Evolutionary conservation across 2,888 invertebrate species (phyloP).

Genomic region (Dione juno): DNA sequence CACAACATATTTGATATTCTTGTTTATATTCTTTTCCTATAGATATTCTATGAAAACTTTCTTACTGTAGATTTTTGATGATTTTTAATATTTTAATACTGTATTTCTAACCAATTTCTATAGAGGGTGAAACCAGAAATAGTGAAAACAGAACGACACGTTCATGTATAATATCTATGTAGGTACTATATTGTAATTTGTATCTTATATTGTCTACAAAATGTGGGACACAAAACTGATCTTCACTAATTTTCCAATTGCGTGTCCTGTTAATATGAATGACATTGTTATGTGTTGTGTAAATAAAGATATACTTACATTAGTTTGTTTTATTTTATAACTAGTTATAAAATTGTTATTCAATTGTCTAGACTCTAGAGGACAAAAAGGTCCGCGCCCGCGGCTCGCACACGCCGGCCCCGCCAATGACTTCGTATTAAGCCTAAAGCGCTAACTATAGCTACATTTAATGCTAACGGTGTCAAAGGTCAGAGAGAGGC

Average conservation of each 20-base stretch:
- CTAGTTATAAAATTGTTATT: too few species aligned
- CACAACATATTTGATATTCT: slow-evolving; percentile 24
- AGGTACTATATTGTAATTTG: too few species aligned
- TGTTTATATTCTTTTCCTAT: slow-evolving; percentile 13
- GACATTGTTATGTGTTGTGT: slow-evolving; percentile 64
- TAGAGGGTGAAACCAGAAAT: not conserved
- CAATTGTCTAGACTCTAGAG: too few species aligned
- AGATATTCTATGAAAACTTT: not conserved
- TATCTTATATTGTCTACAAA: not conserved
- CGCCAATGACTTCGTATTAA: too few species aligned
- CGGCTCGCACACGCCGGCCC: too few species aligned
- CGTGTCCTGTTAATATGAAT: slow-evolving; percentile 53
- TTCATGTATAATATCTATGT: not conserved
- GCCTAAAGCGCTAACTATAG: too few species aligned
- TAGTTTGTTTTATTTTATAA: slow-evolving; percentile 20
- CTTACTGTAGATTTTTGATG: slow-evolving; percentile 9
- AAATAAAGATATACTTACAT: slow-evolving; percentile 59
- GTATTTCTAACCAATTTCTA: not conserved
- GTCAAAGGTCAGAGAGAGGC: too few species aligned
- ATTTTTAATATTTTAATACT: slow-evolving; percentile 13
- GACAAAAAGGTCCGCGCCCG: too few species aligned
- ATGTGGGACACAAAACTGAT: slow-evolving; percentile 20
- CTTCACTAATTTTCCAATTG: slow-evolving; percentile 31
- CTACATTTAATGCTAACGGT: too few species aligned
- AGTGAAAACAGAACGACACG: not conserved